These are phyloP conservation scores for Lepidocyrtinus sp. DNA, from an alignment of 2,888 invertebrate species.

Conservation along the genomic window DNA sequence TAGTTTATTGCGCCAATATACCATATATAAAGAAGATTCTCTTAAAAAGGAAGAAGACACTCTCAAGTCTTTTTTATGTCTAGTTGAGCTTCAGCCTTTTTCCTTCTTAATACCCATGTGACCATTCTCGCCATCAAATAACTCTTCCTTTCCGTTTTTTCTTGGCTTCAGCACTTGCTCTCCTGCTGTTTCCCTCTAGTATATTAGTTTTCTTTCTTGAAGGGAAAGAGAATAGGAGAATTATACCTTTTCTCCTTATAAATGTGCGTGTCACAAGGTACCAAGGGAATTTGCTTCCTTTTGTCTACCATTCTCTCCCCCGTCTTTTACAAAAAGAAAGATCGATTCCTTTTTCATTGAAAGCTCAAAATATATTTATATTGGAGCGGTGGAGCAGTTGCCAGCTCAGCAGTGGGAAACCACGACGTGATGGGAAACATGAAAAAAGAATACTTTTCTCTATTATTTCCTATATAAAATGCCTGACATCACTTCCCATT, in stretches of 20 bases:
- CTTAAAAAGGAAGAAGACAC: background rate
- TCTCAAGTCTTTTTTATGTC: too few relatives aligned
- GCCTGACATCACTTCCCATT: slow-evolving; percentile 54
- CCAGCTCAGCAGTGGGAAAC: slow-evolving; percentile 58
- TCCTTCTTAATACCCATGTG: slow-evolving; percentile 59
- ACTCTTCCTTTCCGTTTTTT: slow-evolving; percentile 43
- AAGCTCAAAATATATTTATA: background rate
- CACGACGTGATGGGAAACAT: slow-evolving; percentile 55
- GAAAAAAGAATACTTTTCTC: slow-evolving; percentile 37
- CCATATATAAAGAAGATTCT: background rate
- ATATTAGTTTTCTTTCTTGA: slow-evolving; percentile 49
- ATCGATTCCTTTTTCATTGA: slow-evolving; percentile 28
- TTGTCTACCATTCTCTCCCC: slow-evolving; percentile 34
- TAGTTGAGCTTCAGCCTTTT: slow-evolving; percentile 48
- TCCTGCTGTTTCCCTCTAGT: slow-evolving; percentile 47
- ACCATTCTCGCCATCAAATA: slow-evolving; percentile 61
- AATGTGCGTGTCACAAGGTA: slow-evolving; percentile 50
- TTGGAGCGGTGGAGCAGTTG: slow-evolving; percentile 20
- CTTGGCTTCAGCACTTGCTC: slow-evolving; percentile 34
- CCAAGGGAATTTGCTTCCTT: slow-evolving; percentile 55
- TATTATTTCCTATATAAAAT: slow-evolving; percentile 29
- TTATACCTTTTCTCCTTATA: slow-evolving; percentile 34
- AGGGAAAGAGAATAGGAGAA: slow-evolving; percentile 23
- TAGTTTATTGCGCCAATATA: background rate
- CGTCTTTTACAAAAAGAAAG: slow-evolving; percentile 17